A percentile compares a stretch with the other conserved stretches of the same genome.
Conservation (phyloP, 2,797 vertebrate genomes). For the Mycteria americana region DNA sequence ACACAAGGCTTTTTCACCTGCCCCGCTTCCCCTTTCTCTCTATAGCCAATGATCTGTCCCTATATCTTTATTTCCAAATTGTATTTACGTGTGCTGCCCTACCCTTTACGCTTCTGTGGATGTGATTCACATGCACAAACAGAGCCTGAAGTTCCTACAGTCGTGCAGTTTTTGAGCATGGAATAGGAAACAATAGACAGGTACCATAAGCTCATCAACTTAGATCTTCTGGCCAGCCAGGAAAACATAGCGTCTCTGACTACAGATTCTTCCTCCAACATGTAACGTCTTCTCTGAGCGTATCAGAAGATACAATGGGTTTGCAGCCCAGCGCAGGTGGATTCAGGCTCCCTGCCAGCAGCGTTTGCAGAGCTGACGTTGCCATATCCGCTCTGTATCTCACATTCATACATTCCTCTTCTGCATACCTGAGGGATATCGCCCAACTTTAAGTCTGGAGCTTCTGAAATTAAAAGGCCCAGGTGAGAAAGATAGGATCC, state of each 20-base stretch:
- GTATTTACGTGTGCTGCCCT: neutral
- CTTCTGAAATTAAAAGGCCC: neutral
- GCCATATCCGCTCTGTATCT: neutral
- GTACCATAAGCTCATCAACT: neutral
- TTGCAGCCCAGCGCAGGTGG: neutral
- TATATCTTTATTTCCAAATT: neutral
- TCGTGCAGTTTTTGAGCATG: neutral
- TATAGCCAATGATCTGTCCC: neutral
- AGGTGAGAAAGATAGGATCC: neutral
- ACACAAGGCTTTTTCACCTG: neutral
- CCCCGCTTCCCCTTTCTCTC: neutral
- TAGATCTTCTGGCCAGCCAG: neutral
- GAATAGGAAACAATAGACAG: neutral
- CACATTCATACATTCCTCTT: neutral
- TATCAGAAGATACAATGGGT: neutral
- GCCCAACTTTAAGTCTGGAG: neutral
- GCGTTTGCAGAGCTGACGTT: neutral
- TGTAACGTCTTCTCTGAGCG: fast-evolving
- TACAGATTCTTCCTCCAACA: neutral
- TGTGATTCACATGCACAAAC: neutral
- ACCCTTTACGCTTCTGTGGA: neutral
- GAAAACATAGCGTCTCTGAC: neutral
- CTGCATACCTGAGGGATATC: neutral
- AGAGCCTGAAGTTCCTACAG: neutral
- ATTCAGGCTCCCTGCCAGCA: neutral